Evolutionary conservation across 2,797 vertebrate genomes (phyloP).

Genomic region (Denticeps clupeoides): DNA sequence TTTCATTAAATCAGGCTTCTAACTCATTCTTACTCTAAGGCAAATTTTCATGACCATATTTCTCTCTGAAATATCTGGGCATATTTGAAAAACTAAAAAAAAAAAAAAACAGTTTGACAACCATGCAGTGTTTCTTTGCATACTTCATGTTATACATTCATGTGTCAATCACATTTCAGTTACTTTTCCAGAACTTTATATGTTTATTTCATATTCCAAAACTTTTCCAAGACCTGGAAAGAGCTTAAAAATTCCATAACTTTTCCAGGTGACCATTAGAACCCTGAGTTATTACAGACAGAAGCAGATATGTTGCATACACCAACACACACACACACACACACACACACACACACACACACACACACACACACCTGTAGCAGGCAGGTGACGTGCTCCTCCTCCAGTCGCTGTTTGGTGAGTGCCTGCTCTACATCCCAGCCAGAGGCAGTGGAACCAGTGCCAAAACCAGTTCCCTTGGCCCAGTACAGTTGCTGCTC

Average conservation of each 20-base stretch:
- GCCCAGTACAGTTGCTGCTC: slow-evolving; percentile 98
- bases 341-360: background rate
- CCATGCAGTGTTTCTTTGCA: too few species aligned
- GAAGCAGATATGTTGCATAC: background rate
- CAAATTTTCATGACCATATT: too few species aligned
- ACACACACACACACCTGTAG: slow-evolving; percentile 65
- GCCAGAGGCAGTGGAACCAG: slow-evolving; percentile 95
- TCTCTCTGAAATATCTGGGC: background rate
- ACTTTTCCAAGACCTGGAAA: too few species aligned
- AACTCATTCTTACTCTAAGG: too few species aligned
- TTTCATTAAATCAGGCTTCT: too few species aligned
- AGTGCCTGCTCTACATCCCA: slow-evolving; percentile 98
- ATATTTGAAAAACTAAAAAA: background rate
- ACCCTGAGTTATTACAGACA: background rate
- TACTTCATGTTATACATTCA: too few species aligned
- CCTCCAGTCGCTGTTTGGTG: slow-evolving; percentile 91
- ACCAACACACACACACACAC: background rate
- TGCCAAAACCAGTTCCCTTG: slow-evolving; percentile 97
- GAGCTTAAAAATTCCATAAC: too few species aligned
- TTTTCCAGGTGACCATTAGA: too few species aligned
- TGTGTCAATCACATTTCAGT: too few species aligned
- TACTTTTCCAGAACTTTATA: too few species aligned
- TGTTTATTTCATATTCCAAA: too few species aligned
- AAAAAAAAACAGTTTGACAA: too few species aligned
- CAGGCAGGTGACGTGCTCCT: slow-evolving; percentile 97